Evolutionary conservation across 2,797 vertebrate species (phyloP).

Genomic region (Argya squamiceps): DNA sequence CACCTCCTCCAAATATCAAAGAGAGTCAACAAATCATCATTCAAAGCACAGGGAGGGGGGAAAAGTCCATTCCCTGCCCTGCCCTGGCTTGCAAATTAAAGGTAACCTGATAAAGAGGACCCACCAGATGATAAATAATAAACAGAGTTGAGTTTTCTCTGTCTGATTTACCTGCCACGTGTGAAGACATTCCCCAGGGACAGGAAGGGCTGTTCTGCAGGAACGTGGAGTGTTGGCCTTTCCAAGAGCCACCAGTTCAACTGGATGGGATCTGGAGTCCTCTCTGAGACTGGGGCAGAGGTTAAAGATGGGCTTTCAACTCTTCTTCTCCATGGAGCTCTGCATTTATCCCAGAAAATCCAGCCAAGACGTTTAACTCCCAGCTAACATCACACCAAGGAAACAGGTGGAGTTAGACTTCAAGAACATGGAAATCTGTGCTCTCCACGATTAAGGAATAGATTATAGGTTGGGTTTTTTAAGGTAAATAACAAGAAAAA

Average conservation of each 20-base stretch:
- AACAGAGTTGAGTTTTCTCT: background rate
- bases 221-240: background rate
- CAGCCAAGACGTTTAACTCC: background rate
- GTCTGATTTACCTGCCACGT: background rate
- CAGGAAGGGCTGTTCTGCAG: background rate
- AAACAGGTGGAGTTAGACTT: background rate
- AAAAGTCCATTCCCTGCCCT: fast-evolving
- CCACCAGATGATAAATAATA: background rate
- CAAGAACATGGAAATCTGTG: background rate
- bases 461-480: fast-evolving
- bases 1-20: background rate
- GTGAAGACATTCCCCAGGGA: background rate
- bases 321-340: background rate
- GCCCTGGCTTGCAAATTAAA: background rate
- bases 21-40: background rate
- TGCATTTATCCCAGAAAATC: background rate
- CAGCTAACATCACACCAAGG: background rate
- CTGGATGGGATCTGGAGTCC: background rate
- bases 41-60: background rate
- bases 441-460: background rate
- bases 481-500: background rate
- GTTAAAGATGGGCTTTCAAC: background rate
- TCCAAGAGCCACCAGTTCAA: background rate
- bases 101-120: background rate
- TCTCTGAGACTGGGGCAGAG: background rate